phyloP scores from a whole-genome alignment of 2,113 vertebrate genomes.

The Myanophis thanlyinensis region DNA sequence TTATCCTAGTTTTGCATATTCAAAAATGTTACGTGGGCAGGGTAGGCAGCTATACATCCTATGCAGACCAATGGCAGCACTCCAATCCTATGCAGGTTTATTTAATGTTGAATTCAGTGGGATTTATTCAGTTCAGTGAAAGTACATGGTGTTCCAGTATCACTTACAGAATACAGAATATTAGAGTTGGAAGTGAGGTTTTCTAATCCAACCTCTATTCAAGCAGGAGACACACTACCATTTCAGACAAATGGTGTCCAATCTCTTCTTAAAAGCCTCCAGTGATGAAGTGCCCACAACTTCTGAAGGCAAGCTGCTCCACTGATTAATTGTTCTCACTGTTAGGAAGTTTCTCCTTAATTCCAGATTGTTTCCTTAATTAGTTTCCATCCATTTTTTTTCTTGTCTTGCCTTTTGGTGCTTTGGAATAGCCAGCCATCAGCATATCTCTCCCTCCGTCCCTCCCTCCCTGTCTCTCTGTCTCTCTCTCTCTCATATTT shows the following conservation, averaged over 20 bases:
- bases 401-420: not conserved
- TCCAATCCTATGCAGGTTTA: not conserved
- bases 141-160: not conserved
- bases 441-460: no score
- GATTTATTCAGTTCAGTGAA: not conserved
- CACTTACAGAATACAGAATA: not conserved
- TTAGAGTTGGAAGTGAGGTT: not conserved
- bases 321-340: not conserved
- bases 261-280: not conserved
- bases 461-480: no score
- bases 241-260: not conserved
- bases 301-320: not conserved
- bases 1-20: not conserved
- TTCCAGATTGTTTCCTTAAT: not conserved
- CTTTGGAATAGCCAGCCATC: not conserved
- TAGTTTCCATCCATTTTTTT: not conserved
- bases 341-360: not conserved
- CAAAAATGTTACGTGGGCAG: not conserved
- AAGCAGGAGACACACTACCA: not conserved
- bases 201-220: not conserved
- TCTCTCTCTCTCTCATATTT: slow-evolving; percentile 2
- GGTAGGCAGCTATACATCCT: not conserved
- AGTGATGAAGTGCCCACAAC: not conserved
- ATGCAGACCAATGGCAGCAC: not conserved
- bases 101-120: not conserved